phyloP scores from a whole-genome alignment of 2,113 vertebrate genomes.

The Pantherophis guttatus region DNA sequence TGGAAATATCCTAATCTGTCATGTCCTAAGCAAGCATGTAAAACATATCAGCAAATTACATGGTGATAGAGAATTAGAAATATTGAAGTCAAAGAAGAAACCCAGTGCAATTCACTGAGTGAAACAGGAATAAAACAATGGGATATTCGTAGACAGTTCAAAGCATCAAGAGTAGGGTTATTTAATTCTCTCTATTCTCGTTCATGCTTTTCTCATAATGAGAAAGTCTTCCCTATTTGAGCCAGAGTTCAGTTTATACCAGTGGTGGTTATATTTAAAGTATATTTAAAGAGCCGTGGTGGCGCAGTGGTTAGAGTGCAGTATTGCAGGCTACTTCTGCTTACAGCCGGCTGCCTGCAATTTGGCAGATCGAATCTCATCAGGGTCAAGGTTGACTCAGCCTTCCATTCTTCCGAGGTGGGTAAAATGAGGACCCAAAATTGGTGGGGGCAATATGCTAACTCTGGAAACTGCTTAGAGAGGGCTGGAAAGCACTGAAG shows the following conservation, averaged over 20 bases:
- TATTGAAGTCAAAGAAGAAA: not conserved
- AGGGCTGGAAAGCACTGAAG: too few species aligned
- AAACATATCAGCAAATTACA: not conserved
- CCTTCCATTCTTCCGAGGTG: too few species aligned
- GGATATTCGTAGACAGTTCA: not conserved
- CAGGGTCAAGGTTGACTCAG: too few species aligned
- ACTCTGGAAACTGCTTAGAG: too few species aligned
- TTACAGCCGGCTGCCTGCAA: too few species aligned
- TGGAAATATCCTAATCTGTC: not conserved
- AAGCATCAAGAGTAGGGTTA: not conserved
- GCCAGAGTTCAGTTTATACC: not conserved
- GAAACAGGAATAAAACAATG: not conserved
- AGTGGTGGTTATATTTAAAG: not conserved
- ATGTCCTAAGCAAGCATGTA: not conserved
- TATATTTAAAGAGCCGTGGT: too few species aligned
- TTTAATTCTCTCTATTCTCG: not conserved
- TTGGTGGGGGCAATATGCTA: too few species aligned
- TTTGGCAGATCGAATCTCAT: too few species aligned
- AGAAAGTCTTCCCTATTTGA: not conserved
- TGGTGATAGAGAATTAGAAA: not conserved
- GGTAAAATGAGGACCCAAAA: too few species aligned
- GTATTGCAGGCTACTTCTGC: too few species aligned
- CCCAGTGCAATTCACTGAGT: not conserved
- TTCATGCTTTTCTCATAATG: not conserved
- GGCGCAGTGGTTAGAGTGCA: too few species aligned